Evolutionary conservation across 1,140 invertebrate species (phyloP), one percentile per base, ranked within the genome.

Genomic region (Holotrichia oblita): DNA sequence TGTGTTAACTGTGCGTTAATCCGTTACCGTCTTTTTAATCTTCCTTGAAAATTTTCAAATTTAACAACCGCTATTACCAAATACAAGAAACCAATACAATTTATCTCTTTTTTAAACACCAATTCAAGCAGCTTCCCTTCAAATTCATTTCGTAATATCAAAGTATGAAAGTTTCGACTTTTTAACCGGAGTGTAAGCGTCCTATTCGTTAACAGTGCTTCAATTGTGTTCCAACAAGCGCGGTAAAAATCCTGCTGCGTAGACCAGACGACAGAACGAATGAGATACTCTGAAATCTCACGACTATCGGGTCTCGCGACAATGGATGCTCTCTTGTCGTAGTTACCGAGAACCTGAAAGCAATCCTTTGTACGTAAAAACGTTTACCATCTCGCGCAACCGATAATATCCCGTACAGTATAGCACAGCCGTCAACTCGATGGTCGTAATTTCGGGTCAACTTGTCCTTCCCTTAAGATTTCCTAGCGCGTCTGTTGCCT

Each of bases 221-320:
- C 48, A n/a, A 14, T 55, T 55, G 48, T 7, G n/a, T 6, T 7
- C 14, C 14, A 12, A n/a, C 14, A 17, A 55, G 48, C 14, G 1
- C 48, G 10, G 17, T 12, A 17, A 55, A 17, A 17, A 55, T 17
- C 48, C 14, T 14, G 17, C 6, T 55, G 48, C 48, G 48, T 55
- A 55, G 2, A 17, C n/a, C 17, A 14, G n/a, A n/a, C 48, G 48
- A 55, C 12, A 17, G 7, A 55, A 55, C 17, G 48, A 55, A 55
- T 55, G 17, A 55, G 48, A 55, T 22, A 7, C 22, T 14, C 61
- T 14, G 24, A 69, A 34, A 27, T 27, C 61, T 27, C 61, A 69
- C 61, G 61, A 69, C 61, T 69, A 69, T 69, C 61, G 61, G 27
- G 12, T 69, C 61, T 69, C 61, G 22, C 61, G 22, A 69, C 61